Evolutionary conservation across 1,140 invertebrate species (phyloP), one percentile per base, ranked within the genome.

Genomic region (Vanessa tameamea): DNA sequence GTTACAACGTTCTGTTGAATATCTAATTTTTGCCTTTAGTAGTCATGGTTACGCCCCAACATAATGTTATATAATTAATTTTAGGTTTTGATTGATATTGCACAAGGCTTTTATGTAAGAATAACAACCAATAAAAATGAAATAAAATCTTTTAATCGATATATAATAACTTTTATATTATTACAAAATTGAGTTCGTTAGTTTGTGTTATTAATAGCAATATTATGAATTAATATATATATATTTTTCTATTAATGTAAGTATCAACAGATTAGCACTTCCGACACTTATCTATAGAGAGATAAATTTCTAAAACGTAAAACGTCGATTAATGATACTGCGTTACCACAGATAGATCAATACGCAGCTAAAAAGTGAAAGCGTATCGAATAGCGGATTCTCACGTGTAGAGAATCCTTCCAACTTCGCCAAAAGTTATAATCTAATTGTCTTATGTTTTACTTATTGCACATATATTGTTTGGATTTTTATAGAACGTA

Each of bases 401-500:
- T 37, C 77, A 73, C 78, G 79, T 83, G 77, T 73, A 68, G 50
- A 65, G 82, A 89, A 85, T 72, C 85, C 85, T 79, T 83, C 80
- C 77, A 87, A 85, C 79, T 81, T 75, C 79, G 72, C 82, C 79
- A 75, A 85, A 87, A 83, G 72, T 86, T 84, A 43, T 82, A 84
- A 87, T 86, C 85, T 82, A 83, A 88, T 87, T 86, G 76, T 55
- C 55, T 48, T 63, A 72, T 61, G n/a, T 72, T 47, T 72, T 64
- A 47, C 12, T 14, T n/a, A 61, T 26, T 16, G 51, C 23, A 59
- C 48, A 15, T 51, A 15, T 15, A n/a, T 37, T 11, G 37, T 43
- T 43, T 43, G 37, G 26, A 43, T 43, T 3, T 3, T 9, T 43
- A 9, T 43, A 43, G 9, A 43, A 31, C 26, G 26, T 31, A 31